Conservation (phyloP, 2,113 vertebrate genomes). For the Triplophysa tibetana region DNA sequence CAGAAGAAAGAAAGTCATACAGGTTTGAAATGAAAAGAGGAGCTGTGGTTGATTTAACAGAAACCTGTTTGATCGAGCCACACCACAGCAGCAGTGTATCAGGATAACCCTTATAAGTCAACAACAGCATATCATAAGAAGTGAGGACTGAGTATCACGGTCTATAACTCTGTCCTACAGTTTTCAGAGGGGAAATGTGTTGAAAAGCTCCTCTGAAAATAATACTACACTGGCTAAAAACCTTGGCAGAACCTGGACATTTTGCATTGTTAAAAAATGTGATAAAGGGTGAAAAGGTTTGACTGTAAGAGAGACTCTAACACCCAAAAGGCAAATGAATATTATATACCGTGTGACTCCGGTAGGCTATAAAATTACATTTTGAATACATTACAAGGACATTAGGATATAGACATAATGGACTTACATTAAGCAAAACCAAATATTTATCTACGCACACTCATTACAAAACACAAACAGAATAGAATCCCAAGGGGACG, state of each 20-base stretch:
- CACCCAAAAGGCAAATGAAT: background rate
- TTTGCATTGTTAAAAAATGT: too few species aligned
- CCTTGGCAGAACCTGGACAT: background rate
- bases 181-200: conserved; percentile 38
- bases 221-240: background rate
- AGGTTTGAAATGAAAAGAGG: background rate
- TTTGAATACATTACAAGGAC: background rate
- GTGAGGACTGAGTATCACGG: conserved; percentile 55
- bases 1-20: background rate
- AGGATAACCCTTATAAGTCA: conserved; percentile 69
- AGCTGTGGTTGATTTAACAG: conserved; percentile 48
- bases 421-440: background rate
- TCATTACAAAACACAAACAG: background rate
- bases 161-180: conserved; percentile 11
- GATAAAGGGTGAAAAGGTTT: background rate
- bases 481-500: background rate
- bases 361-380: background rate
- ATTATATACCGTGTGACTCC: background rate
- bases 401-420: background rate
- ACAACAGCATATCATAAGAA: conserved; percentile 60
- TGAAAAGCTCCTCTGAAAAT: conserved; percentile 25
- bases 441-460: conserved; percentile 6
- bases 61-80: conserved; percentile 48
- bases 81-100: conserved; percentile 64
- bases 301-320: conserved; percentile 6